These are phyloP conservation scores for Columba livia DNA, from an alignment of 2,113 vertebrate genomes.

Conservation along the genomic window DNA sequence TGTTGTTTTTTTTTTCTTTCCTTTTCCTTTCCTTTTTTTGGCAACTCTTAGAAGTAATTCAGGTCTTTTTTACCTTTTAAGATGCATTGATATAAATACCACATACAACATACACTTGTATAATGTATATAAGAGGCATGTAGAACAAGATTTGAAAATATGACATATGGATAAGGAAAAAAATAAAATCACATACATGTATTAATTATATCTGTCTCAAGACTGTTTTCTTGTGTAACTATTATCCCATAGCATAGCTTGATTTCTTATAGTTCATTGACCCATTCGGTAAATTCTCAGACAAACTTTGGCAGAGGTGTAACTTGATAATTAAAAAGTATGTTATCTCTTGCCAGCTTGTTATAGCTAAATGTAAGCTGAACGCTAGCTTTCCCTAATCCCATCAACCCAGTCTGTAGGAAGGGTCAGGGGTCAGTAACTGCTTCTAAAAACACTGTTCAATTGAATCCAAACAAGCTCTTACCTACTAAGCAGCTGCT, in stretches of 20 bases:
- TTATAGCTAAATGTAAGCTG: slow-evolving; percentile 80
- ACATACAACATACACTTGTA: neutral
- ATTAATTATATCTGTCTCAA: neutral
- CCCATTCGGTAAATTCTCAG: slow-evolving; percentile 71
- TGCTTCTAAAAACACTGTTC: slow-evolving; percentile 81
- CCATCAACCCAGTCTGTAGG: slow-evolving; percentile 79
- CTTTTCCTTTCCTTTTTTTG: neutral
- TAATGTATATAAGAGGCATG: rapidly evolving
- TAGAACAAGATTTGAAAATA: neutral
- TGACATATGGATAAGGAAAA: neutral
- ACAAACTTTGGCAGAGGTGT: slow-evolving; percentile 79
- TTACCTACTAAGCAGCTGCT: slow-evolving; percentile 68
- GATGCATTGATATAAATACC: neutral
- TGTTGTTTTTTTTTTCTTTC: neutral
- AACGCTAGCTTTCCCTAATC: slow-evolving; percentile 83
- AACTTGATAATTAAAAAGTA: slow-evolving; percentile 86
- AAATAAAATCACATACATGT: neutral
- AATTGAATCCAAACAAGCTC: slow-evolving; percentile 73
- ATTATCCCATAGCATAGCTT: neutral
- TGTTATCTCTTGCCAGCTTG: slow-evolving; percentile 84
- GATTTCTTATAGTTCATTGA: slow-evolving; percentile 54
- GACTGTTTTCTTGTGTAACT: neutral
- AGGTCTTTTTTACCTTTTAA: neutral
- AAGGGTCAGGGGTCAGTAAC: slow-evolving; percentile 86
- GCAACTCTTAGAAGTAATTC: neutral